Percentiles rank a stretch among this genome's conserved stretches.
phyloP scores from a whole-genome alignment of 2,113 vertebrate genomes.

The Hiodon tergisus region DNA sequence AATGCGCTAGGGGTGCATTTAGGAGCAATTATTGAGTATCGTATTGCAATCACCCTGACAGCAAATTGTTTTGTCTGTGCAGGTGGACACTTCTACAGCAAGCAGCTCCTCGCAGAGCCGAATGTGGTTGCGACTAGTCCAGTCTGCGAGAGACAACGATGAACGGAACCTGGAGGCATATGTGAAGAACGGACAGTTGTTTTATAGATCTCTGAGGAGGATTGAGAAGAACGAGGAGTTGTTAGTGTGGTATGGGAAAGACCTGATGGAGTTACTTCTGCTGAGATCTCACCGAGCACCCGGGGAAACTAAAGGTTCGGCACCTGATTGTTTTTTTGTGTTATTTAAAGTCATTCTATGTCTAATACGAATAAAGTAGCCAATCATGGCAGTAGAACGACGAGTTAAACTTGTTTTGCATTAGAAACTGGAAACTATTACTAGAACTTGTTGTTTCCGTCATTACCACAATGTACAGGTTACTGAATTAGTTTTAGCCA shows the following conservation, averaged over 20 bases:
- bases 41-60: too few species aligned
- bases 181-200: slow-evolving; percentile 92
- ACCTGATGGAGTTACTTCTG: slow-evolving; percentile 84
- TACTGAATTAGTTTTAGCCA: too few species aligned
- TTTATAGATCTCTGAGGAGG: slow-evolving; percentile 89
- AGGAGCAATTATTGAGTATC: too few species aligned
- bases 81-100: slow-evolving; percentile 94
- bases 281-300: slow-evolving; percentile 69
- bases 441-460: too few species aligned
- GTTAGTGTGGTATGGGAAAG: slow-evolving; percentile 95
- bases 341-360: too few species aligned
- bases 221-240: slow-evolving; percentile 95
- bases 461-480: too few species aligned
- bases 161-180: slow-evolving; percentile 98
- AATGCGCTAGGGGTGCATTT: neutral
- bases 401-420: too few species aligned
- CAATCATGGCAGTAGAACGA: too few species aligned
- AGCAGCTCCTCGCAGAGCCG: slow-evolving; percentile 87
- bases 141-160: slow-evolving; percentile 86
- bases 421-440: too few species aligned
- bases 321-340: neutral
- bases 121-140: slow-evolving; percentile 94
- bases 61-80: slow-evolving; percentile 10
- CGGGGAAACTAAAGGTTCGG: slow-evolving; percentile 78
- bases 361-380: too few species aligned